These are phyloP conservation scores for Petrocephalus schoutedeni DNA, from an alignment of 2,797 vertebrate species.

Conservation along the genomic window DNA sequence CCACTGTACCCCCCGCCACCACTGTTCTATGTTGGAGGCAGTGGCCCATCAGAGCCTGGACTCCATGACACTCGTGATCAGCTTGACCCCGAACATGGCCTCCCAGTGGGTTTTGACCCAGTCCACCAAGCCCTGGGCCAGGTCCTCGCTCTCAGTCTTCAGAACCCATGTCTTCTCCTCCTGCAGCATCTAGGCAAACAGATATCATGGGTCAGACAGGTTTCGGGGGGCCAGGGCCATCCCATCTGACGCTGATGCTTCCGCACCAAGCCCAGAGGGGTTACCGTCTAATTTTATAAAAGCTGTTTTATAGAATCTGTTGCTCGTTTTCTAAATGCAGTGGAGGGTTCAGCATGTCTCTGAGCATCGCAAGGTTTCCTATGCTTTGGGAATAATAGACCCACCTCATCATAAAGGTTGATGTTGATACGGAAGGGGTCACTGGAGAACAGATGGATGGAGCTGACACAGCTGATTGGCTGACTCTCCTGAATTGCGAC, in stretches of 20 bases:
- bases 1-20: background rate
- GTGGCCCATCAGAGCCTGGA: background rate
- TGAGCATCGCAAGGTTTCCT: background rate
- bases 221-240: background rate
- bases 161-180: conserved; percentile 85
- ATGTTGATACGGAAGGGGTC: conserved; percentile 70
- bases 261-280: background rate
- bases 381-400: conserved; percentile 22
- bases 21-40: background rate
- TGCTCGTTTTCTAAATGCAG: background rate
- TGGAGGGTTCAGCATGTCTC: background rate
- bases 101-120: conserved; percentile 89
- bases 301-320: background rate
- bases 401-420: conserved; percentile 86
- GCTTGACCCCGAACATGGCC: conserved; percentile 82
- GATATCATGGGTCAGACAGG: background rate
- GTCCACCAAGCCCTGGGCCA: conserved; percentile 70
- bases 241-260: background rate
- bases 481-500: conserved; percentile 68
- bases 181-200: conserved; percentile 67
- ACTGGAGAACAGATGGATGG: conserved; percentile 69
- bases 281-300: background rate
- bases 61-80: conserved; percentile 62
- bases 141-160: conserved; percentile 67
- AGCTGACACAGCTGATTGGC: conserved; percentile 85